Percentiles rank a stretch among this genome's conserved stretches.
These are phyloP conservation scores for Steatocranus sp. DNA, from an alignment of 2,797 vertebrate genomes.

Conservation along the genomic window DNA sequence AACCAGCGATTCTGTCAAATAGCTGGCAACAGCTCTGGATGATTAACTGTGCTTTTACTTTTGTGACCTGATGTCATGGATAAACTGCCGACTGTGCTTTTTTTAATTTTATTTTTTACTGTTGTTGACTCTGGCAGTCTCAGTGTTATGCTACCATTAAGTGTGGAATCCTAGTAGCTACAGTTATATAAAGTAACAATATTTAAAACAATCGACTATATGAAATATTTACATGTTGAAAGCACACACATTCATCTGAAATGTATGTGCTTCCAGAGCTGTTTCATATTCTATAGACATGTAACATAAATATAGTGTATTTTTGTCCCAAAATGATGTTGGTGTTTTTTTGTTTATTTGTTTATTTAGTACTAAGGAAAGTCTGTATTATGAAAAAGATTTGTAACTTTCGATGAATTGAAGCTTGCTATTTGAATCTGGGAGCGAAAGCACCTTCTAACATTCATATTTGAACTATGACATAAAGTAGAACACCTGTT, in stretches of 20 bases:
- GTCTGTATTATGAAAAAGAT: neutral
- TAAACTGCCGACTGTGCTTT: slow-evolving; percentile 11
- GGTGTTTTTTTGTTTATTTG: neutral
- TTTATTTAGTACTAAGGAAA: neutral
- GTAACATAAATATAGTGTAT: fast-evolving
- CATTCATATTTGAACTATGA: neutral
- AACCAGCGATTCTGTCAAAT: slow-evolving; percentile 14
- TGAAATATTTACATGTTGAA: neutral
- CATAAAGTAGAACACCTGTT: neutral
- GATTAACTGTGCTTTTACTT: slow-evolving; percentile 35
- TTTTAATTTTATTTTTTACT: too few species aligned
- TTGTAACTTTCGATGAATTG: neutral
- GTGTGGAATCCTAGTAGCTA: slow-evolving; percentile 24
- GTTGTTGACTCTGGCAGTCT: slow-evolving; percentile 40
- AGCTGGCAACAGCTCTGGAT: slow-evolving; percentile 26
- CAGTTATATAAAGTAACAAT: neutral
- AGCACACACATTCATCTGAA: neutral
- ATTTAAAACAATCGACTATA: neutral
- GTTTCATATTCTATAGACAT: neutral
- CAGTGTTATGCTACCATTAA: slow-evolving; percentile 24
- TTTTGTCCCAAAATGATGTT: neutral
- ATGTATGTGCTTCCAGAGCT: neutral
- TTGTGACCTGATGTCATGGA: slow-evolving; percentile 40
- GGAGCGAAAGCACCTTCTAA: neutral
- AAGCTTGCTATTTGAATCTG: neutral